A percentile compares a stretch with the other conserved stretches of the same genome.
Evolutionary conservation across 2,888 invertebrate species (phyloP).

Genomic region (Apamea anceps): DNA sequence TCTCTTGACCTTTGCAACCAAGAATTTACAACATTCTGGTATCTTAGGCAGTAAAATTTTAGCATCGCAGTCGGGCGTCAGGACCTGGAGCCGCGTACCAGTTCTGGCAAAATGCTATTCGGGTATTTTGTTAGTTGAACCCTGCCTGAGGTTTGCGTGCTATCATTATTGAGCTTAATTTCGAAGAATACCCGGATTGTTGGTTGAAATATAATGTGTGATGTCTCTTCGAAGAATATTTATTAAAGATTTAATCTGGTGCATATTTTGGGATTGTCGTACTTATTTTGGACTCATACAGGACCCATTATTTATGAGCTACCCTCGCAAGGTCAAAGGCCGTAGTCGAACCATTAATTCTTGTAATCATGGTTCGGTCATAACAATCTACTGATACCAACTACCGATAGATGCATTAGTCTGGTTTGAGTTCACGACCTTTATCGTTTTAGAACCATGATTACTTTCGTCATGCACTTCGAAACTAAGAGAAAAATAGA

Average conservation of each 20-base stretch:
- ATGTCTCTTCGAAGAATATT: neutral
- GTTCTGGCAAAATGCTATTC: neutral
- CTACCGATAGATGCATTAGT: slow-evolving; percentile 1
- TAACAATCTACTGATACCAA: slow-evolving; percentile 1
- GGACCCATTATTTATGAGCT: neutral
- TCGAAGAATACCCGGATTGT: neutral
- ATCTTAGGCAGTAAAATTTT: neutral
- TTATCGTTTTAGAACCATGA: slow-evolving; percentile 26
- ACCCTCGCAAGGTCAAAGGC: neutral
- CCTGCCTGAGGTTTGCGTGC: neutral
- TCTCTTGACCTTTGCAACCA: too few relatives aligned
- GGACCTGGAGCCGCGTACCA: neutral
- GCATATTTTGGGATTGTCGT: neutral
- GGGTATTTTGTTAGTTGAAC: neutral
- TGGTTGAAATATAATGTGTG: neutral
- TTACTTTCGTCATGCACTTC: slow-evolving; percentile 32
- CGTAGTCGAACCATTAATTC: neutral
- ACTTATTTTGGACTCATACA: neutral
- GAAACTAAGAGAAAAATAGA: slow-evolving; percentile 15
- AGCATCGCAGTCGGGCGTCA: neutral
- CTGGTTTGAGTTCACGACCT: slow-evolving; percentile 9
- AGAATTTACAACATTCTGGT: neutral
- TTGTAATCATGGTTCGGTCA: slow-evolving; percentile 9
- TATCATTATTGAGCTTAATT: neutral
- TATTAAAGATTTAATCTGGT: neutral